phyloP scores from a whole-genome alignment of 1,140 invertebrate species.

The Melanaphis sacchari region DNA sequence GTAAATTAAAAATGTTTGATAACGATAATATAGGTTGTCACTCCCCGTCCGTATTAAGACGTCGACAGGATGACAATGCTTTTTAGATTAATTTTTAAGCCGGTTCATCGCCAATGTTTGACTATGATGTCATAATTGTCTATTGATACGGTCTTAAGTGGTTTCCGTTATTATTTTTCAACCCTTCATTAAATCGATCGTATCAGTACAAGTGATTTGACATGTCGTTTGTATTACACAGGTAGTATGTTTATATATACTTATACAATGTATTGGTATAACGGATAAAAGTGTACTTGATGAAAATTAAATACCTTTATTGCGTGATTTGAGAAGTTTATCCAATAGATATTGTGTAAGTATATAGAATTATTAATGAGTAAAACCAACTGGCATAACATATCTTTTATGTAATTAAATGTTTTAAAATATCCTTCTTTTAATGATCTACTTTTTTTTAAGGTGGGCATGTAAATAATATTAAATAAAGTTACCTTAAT shows the following conservation, averaged over 20 bases:
- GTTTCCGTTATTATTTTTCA: slow-evolving; percentile 1
- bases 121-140: neutral
- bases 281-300: neutral
- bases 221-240: neutral
- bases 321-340: neutral
- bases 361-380: neutral
- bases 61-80: neutral
- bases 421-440: neutral
- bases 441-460: neutral
- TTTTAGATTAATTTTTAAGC: neutral
- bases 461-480: neutral
- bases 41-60: neutral
- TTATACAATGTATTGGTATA: neutral
- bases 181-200: neutral
- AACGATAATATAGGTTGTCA: neutral
- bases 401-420: neutral
- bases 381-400: neutral
- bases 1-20: slow-evolving; percentile 12
- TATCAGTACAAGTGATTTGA: neutral
- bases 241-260: neutral
- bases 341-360: neutral
- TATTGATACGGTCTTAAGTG: neutral
- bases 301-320: neutral
- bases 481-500: neutral
- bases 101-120: neutral